These are phyloP conservation scores for Drosophila nr. fundita DNA, from an alignment of 2,888 invertebrate species.

Conservation along the genomic window DNA sequence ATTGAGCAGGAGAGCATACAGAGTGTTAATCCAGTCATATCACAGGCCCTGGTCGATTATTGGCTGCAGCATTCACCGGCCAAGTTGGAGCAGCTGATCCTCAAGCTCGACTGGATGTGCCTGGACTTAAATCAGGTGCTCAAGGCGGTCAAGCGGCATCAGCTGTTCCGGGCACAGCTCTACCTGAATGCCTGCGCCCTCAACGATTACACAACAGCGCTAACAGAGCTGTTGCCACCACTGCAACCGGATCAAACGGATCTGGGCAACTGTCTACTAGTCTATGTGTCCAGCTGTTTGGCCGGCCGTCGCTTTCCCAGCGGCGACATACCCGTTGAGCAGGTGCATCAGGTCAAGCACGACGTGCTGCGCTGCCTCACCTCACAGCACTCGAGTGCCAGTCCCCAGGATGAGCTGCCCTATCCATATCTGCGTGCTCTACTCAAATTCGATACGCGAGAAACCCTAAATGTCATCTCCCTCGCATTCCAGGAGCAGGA, in stretches of 20 bases:
- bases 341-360: conserved; percentile 89
- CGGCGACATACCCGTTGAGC: conserved; percentile 89
- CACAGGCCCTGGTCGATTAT: conserved; percentile 90
- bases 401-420: conserved; percentile 87
- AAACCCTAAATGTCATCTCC: conserved; percentile 93
- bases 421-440: conserved; percentile 91
- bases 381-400: conserved; percentile 88
- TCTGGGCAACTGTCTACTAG: conserved; percentile 93
- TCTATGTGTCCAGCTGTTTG: conserved; percentile 94
- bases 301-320: conserved; percentile 93
- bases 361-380: conserved; percentile 90
- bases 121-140: conserved; percentile 91
- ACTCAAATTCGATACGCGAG: conserved; percentile 92
- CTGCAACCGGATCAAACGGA: conserved; percentile 85
- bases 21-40: conserved; percentile 88
- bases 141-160: conserved; percentile 82
- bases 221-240: conserved; percentile 88
- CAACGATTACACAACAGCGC: conserved; percentile 90
- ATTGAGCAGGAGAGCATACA: conserved; percentile 88
- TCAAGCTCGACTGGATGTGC: conserved; percentile 90
- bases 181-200: conserved; percentile 92
- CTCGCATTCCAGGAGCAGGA: conserved; percentile 93
- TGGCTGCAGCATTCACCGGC: conserved; percentile 87
- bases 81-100: conserved; percentile 89
- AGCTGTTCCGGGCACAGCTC: conserved; percentile 85